A percentile compares a stretch with the other conserved stretches of the same genome.
phyloP scores from a whole-genome alignment of 2,888 invertebrate genomes.

The Drosophila phalerata region DNA sequence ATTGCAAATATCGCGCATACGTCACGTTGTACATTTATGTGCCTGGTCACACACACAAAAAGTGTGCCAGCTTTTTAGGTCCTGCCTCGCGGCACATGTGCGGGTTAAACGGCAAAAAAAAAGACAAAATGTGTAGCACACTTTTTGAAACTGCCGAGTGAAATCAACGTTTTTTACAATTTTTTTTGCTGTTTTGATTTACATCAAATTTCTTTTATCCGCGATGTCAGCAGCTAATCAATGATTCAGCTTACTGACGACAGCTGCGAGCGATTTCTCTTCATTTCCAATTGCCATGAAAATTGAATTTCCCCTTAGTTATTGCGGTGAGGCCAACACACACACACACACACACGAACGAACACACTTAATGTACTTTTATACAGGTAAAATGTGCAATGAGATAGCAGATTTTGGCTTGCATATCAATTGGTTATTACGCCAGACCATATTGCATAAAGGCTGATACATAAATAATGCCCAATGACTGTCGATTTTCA shows the following conservation, averaged over 20 bases:
- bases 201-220: conserved; percentile 25
- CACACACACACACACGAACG: background rate
- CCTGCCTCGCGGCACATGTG: conserved; percentile 11
- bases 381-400: conserved; percentile 43
- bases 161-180: conserved; percentile 9
- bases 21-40: conserved; percentile 36
- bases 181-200: conserved; percentile 9
- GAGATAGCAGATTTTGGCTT: conserved; percentile 53
- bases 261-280: conserved; percentile 51
- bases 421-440: conserved; percentile 44
- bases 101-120: background rate
- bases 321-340: conserved; percentile 25
- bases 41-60: conserved; percentile 11
- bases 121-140: conserved; percentile 11
- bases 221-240: conserved; percentile 42
- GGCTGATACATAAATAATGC: conserved; percentile 50
- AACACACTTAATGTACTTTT: background rate
- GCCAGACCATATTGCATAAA: conserved; percentile 35
- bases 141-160: background rate
- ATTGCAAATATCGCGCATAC: conserved; percentile 52
- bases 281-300: conserved; percentile 51
- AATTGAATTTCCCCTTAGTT: conserved; percentile 62
- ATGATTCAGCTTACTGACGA: conserved; percentile 31
- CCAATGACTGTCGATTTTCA: conserved; percentile 35
- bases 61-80: conserved; percentile 17